Evolutionary conservation across 2,113 vertebrate species (phyloP), one percentile per base, ranked within the genome.

Genomic region (Callaeas wilsoni): DNA sequence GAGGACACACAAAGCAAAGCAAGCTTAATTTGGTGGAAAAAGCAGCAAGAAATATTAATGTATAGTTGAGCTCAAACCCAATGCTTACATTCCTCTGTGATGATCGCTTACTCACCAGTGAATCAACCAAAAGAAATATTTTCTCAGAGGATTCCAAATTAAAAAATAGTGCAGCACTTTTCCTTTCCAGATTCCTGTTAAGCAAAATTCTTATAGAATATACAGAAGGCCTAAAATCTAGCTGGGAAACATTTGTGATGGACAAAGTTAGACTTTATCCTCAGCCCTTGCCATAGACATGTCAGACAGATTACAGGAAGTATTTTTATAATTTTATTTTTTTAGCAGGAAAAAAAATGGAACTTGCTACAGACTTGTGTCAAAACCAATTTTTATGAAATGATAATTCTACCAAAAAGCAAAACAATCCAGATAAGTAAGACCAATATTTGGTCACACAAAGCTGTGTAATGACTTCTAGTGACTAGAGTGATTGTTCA

Each of bases 381-480:
- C 69, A 95, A 87, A 96, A 64, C 27, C 17, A 74, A 55, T 93
- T 91, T 89, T 95, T 87, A 94, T 73, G 42, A 92, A 94, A 95
- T 47, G 12, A 76, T 82, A 50, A 78, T 73, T 95, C 64, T 95
- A 81, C 42, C 39, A 73, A 84, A 92, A 96, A 96, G 71, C 84
- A 96, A 93, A 93, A 68, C n/a, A 67, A 94, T 56, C n/a, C 73
- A 94, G 13, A 79, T 80, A 96, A 97, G 94, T 96, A 96, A 96
- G 95, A 96, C 10, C 75, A 87, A 47, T 95, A 55, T 92, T 95
- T 94, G 56, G 55, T 83, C 84, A 70, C 89, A 83, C 80, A 93
- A 94, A 96, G 92, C 63, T 16, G 14, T 53, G 29, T 84, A 95
- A 74, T 11, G 50, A 93, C 87, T 97, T 96, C 73, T 81, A 96